Base-by-base conservation (phyloP, 53 echinoderm and acorn worm genomes). In the Mesocentrotus franciscanus region DNA sequence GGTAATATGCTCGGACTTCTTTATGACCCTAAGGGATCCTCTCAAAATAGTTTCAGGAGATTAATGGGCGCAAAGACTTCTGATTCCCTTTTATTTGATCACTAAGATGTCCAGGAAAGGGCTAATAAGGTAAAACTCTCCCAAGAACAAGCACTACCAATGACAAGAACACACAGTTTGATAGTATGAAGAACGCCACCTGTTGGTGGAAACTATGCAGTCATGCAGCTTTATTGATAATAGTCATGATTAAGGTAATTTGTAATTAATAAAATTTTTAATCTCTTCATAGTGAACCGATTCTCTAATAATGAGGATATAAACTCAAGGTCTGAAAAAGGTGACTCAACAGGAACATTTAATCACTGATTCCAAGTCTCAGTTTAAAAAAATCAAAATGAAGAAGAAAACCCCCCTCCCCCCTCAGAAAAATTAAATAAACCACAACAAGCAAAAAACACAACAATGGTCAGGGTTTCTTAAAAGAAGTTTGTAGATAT, bases 31-130 rank as follows among this genome's bases (percentile, higher is more conserved):
- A 27, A 17, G 10, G 4, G 87, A 87, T 9, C 87, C 39, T 58
- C 87, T 39, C 9, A 87, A 87, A 87, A 87, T 87, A 87, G 58
- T 59, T 59, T 87, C 87, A 24, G 58, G n/a, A 87, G 87, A 87
- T 58, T 1, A 81, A 57, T 14, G 56, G 56, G 14, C 56, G 29
- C 27, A 27, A 8, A 12, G 13, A 57, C 11, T 58, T 20, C n/a
- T 9, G 58, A 58, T 87, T 59, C 87, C 24, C 3, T 87, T 87
- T 59, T 87, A 56, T 27, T 87, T 10, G 17, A 87, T 87, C 87
- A 56, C 87, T 1, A 58, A 13, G 58, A 87, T n/a, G 57, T 24
- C 57, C 87, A 56, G 58, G 87, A 87, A 87, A 87, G 24, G 18
- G 58, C 57, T 29, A 87, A 87, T 87, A 59, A 87, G 27, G 26